A percentile compares a stretch with the other conserved stretches of the same genome.
phyloP scores from a whole-genome alignment of 2,888 invertebrate species.

The Harpalus rubripes region DNA sequence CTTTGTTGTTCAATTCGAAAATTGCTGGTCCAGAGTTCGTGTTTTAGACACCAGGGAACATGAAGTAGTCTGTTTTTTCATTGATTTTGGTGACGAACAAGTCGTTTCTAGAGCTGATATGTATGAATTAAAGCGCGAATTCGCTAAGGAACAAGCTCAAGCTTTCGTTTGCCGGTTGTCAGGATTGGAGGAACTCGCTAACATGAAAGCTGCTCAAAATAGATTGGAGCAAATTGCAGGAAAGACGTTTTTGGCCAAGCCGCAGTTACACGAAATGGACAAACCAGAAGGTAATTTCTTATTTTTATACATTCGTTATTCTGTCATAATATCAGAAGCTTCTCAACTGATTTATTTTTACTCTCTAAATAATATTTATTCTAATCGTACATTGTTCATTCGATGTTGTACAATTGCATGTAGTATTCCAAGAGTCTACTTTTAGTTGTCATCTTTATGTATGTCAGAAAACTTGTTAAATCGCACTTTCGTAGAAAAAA shows the following conservation, averaged over 20 bases:
- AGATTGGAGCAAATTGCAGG: conserved; percentile 71
- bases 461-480: too few relatives aligned
- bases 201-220: conserved; percentile 74
- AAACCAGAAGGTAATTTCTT: background rate
- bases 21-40: conserved; percentile 77
- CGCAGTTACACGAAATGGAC: conserved; percentile 29
- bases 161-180: conserved; percentile 85
- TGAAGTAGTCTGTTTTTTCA: conserved; percentile 81
- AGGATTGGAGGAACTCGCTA: conserved; percentile 84
- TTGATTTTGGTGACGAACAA: conserved; percentile 88
- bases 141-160: conserved; percentile 80
- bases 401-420: too few relatives aligned
- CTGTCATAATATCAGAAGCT: background rate
- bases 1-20: conserved; percentile 77
- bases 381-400: too few relatives aligned
- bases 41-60: conserved; percentile 72
- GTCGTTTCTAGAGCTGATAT: conserved; percentile 78
- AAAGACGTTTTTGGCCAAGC: conserved; percentile 40
- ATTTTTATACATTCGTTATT: background rate
- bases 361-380: too few relatives aligned
- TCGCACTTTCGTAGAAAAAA: too few relatives aligned
- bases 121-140: conserved; percentile 82
- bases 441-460: too few relatives aligned
- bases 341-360: too few relatives aligned
- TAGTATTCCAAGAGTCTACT: too few relatives aligned